A percentile compares a stretch with the other conserved stretches of the same genome.
Conservation (phyloP, 2,797 vertebrate genomes). For the Gastrophryne carolinensis region DNA sequence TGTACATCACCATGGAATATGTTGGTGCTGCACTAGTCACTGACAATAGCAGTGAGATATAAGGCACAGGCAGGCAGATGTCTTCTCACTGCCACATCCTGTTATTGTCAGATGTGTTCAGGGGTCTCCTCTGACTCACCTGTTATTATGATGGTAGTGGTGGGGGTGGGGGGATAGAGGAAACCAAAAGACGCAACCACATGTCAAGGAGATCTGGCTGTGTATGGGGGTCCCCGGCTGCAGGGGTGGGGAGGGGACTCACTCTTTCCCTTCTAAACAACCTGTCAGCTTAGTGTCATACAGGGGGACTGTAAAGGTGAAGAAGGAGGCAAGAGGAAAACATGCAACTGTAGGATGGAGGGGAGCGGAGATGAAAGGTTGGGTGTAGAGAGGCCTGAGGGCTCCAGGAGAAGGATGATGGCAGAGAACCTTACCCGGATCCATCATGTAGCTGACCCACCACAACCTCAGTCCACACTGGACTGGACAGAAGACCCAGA, state of each 20-base stretch:
- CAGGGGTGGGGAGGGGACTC: neutral
- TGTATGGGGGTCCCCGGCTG: neutral
- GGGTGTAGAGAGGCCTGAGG: neutral
- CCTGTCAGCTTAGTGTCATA: neutral
- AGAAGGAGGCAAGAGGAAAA: no score
- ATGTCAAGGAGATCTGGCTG: neutral
- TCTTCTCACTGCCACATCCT: conserved; percentile 3
- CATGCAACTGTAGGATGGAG: no score
- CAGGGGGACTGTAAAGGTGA: neutral
- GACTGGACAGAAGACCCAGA: no score
- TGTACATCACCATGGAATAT: neutral
- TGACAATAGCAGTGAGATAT: neutral
- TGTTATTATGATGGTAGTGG: no score
- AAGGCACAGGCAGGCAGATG: neutral
- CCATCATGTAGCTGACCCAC: no score
- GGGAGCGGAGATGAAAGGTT: neutral
- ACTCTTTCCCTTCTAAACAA: conserved; percentile 26
- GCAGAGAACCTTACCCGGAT: no score
- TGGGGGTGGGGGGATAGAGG: conserved; percentile 27
- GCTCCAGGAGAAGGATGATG: no score
- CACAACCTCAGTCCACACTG: no score
- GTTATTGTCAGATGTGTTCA: conserved; percentile 3
- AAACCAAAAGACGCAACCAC: neutral
- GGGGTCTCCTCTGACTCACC: conserved; percentile 38
- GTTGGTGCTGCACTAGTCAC: neutral